Percentiles rank a stretch among this genome's conserved stretches.
Evolutionary conservation across 2,797 vertebrate genomes (phyloP).

Genomic region (Sebastes variabilis): DNA sequence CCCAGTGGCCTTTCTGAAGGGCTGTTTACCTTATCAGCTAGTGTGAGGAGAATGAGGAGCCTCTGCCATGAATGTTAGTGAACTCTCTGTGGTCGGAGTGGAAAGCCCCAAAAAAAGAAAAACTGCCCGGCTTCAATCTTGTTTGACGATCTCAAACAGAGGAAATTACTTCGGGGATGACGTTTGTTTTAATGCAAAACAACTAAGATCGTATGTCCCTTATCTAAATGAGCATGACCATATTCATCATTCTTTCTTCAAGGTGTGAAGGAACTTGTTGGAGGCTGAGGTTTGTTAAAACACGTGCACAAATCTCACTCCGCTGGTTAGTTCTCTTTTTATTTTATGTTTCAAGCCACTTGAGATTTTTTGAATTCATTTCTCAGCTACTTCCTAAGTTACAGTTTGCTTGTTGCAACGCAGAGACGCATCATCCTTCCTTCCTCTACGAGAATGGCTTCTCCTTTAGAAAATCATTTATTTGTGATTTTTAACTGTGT

Average conservation of each 20-base stretch:
- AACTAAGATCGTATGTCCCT: background rate
- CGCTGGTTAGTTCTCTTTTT: background rate
- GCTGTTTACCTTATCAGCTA: conserved; percentile 48
- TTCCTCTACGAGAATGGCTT: conserved; percentile 13
- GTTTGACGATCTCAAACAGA: background rate
- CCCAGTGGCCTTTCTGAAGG: conserved; percentile 62
- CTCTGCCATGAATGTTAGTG: conserved; percentile 28
- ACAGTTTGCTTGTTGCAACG: conserved; percentile 11
- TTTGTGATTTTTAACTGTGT: background rate
- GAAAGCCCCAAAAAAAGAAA: conserved; percentile 60
- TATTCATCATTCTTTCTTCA: background rate
- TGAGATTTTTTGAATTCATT: background rate
- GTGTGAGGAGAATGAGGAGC: conserved; percentile 9
- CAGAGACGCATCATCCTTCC: background rate
- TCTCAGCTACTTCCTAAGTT: conserved; percentile 12
- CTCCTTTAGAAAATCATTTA: background rate
- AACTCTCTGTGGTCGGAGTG: conserved; percentile 44
- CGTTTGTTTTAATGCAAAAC: background rate
- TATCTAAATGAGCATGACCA: background rate
- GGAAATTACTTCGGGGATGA: conserved; percentile 12
- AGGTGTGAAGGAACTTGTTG: background rate
- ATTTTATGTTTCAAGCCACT: background rate
- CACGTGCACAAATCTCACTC: background rate
- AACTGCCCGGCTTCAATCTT: background rate
- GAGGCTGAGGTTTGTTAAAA: background rate